phyloP scores from a whole-genome alignment of 2,113 vertebrate genomes.

The Trachemys scripta region DNA sequence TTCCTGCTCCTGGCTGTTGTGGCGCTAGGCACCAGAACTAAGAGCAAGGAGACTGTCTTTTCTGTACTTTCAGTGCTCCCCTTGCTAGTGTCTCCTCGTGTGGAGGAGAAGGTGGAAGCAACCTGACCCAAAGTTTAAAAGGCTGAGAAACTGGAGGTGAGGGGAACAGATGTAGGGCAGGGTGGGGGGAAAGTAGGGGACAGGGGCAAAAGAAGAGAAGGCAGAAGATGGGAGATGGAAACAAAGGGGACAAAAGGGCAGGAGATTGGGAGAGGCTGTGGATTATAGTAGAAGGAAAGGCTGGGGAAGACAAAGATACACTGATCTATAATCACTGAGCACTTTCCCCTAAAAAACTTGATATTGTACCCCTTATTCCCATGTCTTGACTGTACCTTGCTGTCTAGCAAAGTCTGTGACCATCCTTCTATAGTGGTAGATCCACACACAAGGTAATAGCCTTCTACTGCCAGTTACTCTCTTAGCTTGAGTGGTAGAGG shows the following conservation, averaged over 20 bases:
- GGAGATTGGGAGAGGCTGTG: not conserved
- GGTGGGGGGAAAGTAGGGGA: too few relatives aligned
- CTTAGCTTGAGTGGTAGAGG: not conserved
- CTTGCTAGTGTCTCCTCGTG: not conserved
- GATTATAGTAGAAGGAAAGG: conserved; percentile 12
- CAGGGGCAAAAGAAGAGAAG: not conserved
- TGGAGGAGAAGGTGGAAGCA: not conserved
- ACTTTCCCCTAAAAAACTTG: not conserved
- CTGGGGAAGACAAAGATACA: not conserved
- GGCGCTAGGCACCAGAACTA: not conserved
- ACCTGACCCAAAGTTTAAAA: too few relatives aligned
- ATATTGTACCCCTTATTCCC: not conserved
- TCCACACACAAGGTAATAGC: not conserved
- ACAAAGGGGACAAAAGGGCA: not conserved
- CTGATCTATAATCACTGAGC: not conserved
- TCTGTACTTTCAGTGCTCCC: not conserved
- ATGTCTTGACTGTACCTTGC: too few relatives aligned
- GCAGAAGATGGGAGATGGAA: not conserved
- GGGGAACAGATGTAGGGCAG: too few relatives aligned
- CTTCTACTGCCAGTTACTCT: not conserved
- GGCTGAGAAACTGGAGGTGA: too few relatives aligned
- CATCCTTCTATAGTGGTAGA: not conserved
- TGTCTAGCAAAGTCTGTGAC: too few relatives aligned
- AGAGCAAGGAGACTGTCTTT: not conserved
- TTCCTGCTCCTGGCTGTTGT: not conserved